phyloP scores from a whole-genome alignment of 2,797 vertebrate species.

The Spatula clypeata region DNA sequence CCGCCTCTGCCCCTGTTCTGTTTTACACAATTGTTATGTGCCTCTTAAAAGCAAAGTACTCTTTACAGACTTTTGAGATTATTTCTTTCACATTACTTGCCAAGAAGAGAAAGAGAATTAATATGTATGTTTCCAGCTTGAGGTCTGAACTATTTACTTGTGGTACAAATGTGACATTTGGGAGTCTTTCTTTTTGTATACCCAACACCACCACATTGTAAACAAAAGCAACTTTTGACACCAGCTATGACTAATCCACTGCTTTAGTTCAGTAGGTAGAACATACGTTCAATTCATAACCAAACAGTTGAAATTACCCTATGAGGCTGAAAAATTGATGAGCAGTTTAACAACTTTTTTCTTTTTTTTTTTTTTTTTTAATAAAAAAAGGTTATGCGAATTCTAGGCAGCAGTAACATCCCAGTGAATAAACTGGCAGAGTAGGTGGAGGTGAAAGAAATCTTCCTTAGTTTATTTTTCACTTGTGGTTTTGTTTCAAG shows the following conservation, averaged over 20 bases:
- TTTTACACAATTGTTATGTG: not conserved
- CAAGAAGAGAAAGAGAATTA: conserved; percentile 10
- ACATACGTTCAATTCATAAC: conserved; percentile 73
- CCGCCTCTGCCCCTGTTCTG: not conserved
- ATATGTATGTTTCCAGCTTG: conserved; percentile 50
- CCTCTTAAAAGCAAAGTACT: not conserved
- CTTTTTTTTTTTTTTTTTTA: not conserved
- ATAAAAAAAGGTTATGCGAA: conserved; percentile 13
- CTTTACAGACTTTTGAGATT: not conserved
- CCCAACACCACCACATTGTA: conserved; percentile 39
- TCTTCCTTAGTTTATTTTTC: conserved; percentile 59
- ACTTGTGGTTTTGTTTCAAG: conserved; percentile 20
- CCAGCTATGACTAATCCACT: conserved; percentile 77
- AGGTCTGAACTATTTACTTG: conserved; percentile 36
- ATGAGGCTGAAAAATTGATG: conserved; percentile 53
- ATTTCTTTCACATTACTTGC: not conserved
- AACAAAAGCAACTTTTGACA: conserved; percentile 76
- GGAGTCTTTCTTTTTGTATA: conserved; percentile 60
- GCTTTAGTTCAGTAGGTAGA: conserved; percentile 76
- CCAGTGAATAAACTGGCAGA: conserved; percentile 50
- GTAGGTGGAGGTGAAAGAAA: conserved; percentile 19
- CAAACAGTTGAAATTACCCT: conserved; percentile 67
- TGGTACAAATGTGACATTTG: conserved; percentile 68
- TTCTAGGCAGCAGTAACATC: not conserved
- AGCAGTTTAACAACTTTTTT: conserved; percentile 7